Evolutionary conservation across 2,113 vertebrate species (phyloP).

Genomic region (Phrynocephalus versicolor): DNA sequence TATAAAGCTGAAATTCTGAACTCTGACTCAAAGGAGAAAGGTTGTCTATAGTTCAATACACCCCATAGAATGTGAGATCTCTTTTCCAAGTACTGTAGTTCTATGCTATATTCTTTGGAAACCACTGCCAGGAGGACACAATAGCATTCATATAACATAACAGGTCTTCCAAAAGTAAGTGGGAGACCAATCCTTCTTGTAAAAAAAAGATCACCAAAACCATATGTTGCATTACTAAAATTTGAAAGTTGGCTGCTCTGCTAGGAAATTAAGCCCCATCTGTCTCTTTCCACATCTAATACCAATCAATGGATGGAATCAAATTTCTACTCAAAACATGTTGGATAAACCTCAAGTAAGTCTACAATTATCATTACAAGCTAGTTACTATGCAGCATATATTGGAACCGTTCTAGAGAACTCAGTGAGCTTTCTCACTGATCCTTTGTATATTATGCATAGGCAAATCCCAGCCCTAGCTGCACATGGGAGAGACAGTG

Average conservation of each 20-base stretch:
- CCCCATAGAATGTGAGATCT: neutral
- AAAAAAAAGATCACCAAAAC: neutral
- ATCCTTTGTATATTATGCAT: no score
- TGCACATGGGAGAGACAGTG: neutral
- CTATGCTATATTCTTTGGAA: slow-evolving; percentile 16
- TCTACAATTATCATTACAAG: neutral
- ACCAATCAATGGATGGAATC: slow-evolving; percentile 6
- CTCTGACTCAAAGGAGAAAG: neutral
- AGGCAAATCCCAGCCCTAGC: no score
- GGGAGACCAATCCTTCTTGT: neutral
- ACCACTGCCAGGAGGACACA: neutral
- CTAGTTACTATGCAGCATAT: neutral
- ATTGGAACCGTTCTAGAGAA: neutral
- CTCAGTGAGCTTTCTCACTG: neutral
- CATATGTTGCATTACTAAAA: slow-evolving; percentile 2
- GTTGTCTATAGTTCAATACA: slow-evolving; percentile 7
- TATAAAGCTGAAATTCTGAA: slow-evolving; percentile 2
- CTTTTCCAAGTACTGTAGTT: neutral
- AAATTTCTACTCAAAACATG: neutral
- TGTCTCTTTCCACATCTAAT: neutral
- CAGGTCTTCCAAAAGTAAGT: neutral
- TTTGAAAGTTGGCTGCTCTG: slow-evolving; percentile 5
- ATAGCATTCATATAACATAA: neutral
- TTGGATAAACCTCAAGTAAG: neutral
- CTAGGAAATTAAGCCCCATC: slow-evolving; percentile 22